phyloP scores from a whole-genome alignment of 2,888 invertebrate genomes.

The Sympetrum striolatum region DNA sequence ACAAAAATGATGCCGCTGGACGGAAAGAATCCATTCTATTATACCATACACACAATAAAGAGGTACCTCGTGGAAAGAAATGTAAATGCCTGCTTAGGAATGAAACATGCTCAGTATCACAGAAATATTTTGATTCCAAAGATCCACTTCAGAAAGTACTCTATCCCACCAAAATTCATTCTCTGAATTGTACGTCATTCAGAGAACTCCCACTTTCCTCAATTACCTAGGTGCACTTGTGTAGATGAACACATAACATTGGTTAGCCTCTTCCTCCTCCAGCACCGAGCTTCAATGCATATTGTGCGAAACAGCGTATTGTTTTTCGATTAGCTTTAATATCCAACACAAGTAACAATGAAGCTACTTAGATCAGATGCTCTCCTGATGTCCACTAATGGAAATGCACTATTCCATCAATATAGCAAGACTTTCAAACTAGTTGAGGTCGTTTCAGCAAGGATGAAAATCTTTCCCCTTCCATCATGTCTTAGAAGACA shows the following conservation, averaged over 20 bases:
- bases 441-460: too few relatives aligned
- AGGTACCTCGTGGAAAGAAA: not conserved
- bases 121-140: not conserved
- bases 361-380: too few relatives aligned
- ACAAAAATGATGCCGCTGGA: not conserved
- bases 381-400: too few relatives aligned
- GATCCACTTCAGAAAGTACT: not conserved
- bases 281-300: not conserved
- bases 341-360: not conserved
- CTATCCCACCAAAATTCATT: not conserved
- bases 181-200: not conserved
- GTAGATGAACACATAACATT: not conserved
- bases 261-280: not conserved
- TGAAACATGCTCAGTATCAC: not conserved
- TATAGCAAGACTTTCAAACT: too few relatives aligned
- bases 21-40: not conserved
- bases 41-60: not conserved
- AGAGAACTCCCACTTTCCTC: not conserved
- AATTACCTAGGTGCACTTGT: not conserved
- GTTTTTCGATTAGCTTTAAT: not conserved
- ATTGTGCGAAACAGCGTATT: not conserved
- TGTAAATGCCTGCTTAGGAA: not conserved
- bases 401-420: too few relatives aligned
- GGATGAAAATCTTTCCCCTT: too few relatives aligned
- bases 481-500: too few relatives aligned